Percentiles rank a stretch among this genome's conserved stretches.
These are phyloP conservation scores for Drosophila mauritiana DNA, from an alignment of 1,140 invertebrate species.

Conservation along the genomic window DNA sequence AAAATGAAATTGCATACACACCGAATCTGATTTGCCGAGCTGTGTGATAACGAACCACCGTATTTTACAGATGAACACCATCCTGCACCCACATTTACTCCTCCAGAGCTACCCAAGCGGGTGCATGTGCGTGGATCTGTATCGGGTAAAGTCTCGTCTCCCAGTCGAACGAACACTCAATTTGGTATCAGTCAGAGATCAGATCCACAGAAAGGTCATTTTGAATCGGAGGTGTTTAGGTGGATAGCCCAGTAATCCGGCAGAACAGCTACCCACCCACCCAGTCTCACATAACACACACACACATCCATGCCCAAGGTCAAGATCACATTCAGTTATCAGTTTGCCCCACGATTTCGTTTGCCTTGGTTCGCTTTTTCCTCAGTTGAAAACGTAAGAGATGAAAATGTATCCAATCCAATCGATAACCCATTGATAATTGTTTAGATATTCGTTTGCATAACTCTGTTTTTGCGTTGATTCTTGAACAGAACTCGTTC, in stretches of 20 bases:
- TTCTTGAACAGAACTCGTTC: conserved; percentile 50
- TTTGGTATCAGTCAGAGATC: conserved; percentile 44
- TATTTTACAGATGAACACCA: conserved; percentile 96
- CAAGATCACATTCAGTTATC: conserved; percentile 15
- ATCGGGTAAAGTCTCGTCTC: conserved; percentile 80
- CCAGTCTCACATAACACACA: conserved; percentile 28
- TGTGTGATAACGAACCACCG: conserved; percentile 77
- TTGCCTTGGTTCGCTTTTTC: conserved; percentile 47
- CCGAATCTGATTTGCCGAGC: conserved; percentile 57
- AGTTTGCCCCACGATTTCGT: conserved; percentile 2
- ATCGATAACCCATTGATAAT: conserved; percentile 31
- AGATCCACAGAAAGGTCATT: conserved; percentile 66
- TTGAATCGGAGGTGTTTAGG: conserved; percentile 27
- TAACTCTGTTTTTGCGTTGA: conserved; percentile 60
- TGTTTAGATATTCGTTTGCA: conserved; percentile 62
- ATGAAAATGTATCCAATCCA: conserved; percentile 30
- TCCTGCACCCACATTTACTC: conserved; percentile 97
- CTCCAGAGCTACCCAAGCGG: conserved; percentile 98
- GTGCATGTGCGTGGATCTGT: conserved; percentile 96
- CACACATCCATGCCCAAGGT: background rate
- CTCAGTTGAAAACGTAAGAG: conserved; percentile 12
- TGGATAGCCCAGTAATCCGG: too few relatives aligned
- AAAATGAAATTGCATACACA: conserved; percentile 47
- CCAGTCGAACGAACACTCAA: conserved; percentile 28
- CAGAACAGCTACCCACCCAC: background rate